phyloP scores from a whole-genome alignment of 1,140 invertebrate genomes.

The Drosophila pruinosa region DNA sequence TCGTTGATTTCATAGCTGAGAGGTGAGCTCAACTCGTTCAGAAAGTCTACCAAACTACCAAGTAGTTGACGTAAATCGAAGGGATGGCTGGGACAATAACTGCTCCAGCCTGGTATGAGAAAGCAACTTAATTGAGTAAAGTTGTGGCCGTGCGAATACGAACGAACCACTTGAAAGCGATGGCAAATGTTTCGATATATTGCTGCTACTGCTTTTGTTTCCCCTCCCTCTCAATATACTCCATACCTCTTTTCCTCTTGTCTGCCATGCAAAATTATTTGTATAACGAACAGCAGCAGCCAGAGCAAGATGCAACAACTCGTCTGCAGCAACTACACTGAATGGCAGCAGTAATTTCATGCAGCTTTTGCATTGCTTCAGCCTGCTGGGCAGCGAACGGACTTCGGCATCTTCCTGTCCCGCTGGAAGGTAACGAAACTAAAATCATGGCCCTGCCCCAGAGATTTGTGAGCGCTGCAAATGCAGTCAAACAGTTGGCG shows the following conservation, averaged over 20 bases:
- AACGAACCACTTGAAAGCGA: slow-evolving; percentile 58
- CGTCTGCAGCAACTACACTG: slow-evolving; percentile 32
- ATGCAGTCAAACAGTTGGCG: slow-evolving; percentile 61
- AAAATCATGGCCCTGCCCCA: slow-evolving; percentile 64
- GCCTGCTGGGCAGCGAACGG: background rate
- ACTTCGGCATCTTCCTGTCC: slow-evolving; percentile 12
- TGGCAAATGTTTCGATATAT: slow-evolving; percentile 75
- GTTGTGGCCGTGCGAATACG: slow-evolving; percentile 67
- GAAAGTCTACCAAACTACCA: slow-evolving; percentile 76
- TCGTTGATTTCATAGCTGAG: slow-evolving; percentile 80
- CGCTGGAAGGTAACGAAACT: slow-evolving; percentile 46
- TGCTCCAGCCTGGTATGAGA: slow-evolving; percentile 11
- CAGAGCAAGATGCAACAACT: background rate
- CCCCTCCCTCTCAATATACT: no score
- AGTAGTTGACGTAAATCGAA: slow-evolving; percentile 75
- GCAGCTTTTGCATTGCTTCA: slow-evolving; percentile 1
- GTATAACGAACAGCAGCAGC: slow-evolving; percentile 22
- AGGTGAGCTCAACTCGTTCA: slow-evolving; percentile 81
- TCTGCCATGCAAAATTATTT: slow-evolving; percentile 19
- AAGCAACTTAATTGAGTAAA: slow-evolving; percentile 75
- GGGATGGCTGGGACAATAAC: slow-evolving; percentile 39
- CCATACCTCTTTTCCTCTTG: background rate
- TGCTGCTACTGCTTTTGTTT: slow-evolving; percentile 33
- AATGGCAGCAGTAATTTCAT: slow-evolving; percentile 70
- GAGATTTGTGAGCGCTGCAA: slow-evolving; percentile 54